Percentiles rank a stretch among this genome's conserved stretches.
Conservation (phyloP, 2,888 invertebrate species). For the Eupithecia abbreviata region DNA sequence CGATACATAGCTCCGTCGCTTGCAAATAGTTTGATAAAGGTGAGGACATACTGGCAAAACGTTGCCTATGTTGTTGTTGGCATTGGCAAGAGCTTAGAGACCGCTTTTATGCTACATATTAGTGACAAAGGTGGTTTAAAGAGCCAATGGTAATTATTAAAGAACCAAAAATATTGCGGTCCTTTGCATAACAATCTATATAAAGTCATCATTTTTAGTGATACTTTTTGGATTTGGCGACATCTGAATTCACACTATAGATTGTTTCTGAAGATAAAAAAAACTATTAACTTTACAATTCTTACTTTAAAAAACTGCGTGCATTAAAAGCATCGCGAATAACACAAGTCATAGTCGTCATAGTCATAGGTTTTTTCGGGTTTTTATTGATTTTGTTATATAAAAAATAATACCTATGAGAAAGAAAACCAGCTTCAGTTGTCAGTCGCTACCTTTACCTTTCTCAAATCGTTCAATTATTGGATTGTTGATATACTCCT, state of each 20-base stretch:
- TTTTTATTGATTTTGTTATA: not conserved
- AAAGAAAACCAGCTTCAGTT: not conserved
- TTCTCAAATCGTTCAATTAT: conserved; percentile 43
- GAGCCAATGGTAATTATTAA: too few relatives aligned
- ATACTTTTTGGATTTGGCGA: too few relatives aligned
- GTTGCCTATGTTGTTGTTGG: not conserved
- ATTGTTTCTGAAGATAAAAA: too few relatives aligned
- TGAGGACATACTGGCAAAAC: conserved; percentile 3
- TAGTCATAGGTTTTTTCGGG: too few relatives aligned
- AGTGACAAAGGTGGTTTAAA: too few relatives aligned
- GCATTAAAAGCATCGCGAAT: not conserved
- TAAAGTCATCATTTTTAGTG: too few relatives aligned
- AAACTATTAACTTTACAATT: too few relatives aligned
- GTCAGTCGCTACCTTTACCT: not conserved
- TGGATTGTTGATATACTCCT: conserved; percentile 51
- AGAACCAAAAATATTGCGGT: too few relatives aligned
- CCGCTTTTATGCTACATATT: not conserved
- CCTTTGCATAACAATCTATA: too few relatives aligned
- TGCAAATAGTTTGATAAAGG: conserved; percentile 28
- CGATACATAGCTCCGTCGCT: conserved; percentile 22
- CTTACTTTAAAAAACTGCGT: not conserved
- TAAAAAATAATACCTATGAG: not conserved
- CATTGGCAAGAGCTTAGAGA: not conserved
- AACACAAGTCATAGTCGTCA: not conserved
- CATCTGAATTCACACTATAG: too few relatives aligned